Evolutionary conservation across 2,797 vertebrate genomes (phyloP).

Genomic region (Pangasius macronema): DNA sequence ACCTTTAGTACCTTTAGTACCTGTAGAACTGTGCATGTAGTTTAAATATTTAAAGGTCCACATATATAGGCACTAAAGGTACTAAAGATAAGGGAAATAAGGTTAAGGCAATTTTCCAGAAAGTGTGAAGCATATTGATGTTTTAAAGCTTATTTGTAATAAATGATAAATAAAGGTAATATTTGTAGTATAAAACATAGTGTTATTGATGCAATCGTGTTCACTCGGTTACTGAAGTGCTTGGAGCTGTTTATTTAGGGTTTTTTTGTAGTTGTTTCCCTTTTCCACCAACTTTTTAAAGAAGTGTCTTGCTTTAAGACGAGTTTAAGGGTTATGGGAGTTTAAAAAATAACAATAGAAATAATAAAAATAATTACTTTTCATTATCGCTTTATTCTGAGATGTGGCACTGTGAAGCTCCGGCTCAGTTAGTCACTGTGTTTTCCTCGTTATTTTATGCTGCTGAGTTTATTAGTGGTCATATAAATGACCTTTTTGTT

Average conservation of each 20-base stretch:
- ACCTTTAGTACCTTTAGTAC: neutral
- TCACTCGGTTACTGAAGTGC: no score
- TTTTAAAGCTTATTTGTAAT: constrained; percentile 20
- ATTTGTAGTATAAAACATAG: neutral
- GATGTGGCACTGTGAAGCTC: neutral
- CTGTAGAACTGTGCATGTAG: neutral
- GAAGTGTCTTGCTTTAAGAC: neutral
- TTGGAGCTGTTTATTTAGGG: neutral
- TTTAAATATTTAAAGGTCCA: neutral
- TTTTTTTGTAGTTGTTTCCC: neutral
- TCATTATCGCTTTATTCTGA: neutral
- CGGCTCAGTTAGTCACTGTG: neutral
- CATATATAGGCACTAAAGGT: neutral
- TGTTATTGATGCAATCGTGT: neutral
- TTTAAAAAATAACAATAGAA: neutral
- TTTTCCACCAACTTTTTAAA: neutral
- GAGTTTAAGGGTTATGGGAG: neutral
- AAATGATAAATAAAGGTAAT: constrained; percentile 3
- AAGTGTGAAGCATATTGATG: neutral
- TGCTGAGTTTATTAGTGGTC: neutral
- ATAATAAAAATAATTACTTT: neutral
- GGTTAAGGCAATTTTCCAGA: no score
- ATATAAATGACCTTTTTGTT: constrained; percentile 5
- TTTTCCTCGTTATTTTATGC: neutral
- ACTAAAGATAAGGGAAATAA: neutral